Percentiles rank a stretch among this genome's conserved stretches.
phyloP scores from a whole-genome alignment of 2,888 invertebrate genomes.

The Phlogophora meticulosa region DNA sequence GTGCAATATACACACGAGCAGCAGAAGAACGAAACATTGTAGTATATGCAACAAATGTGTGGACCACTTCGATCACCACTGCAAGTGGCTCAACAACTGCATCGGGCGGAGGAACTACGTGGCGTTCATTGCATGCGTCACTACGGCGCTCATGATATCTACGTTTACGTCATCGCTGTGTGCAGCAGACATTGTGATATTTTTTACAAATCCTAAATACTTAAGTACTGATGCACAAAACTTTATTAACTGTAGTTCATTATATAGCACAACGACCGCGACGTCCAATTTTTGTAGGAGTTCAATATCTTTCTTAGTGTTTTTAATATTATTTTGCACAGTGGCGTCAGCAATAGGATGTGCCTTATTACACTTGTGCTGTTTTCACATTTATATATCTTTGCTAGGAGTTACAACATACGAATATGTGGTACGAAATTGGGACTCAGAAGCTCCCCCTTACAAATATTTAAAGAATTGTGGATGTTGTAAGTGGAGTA shows the following conservation, averaged over 20 bases:
- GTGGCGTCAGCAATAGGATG: constrained; percentile 94
- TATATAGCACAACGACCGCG: constrained; percentile 60
- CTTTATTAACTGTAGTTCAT: constrained; percentile 79
- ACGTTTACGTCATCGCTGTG: constrained; percentile 93
- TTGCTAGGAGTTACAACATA: constrained; percentile 96
- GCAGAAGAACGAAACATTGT: constrained; percentile 97
- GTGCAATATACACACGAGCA: constrained; percentile 95
- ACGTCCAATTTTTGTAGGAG: constrained; percentile 75
- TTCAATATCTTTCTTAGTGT: constrained; percentile 82
- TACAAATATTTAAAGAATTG: constrained; percentile 66
- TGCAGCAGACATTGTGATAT: constrained; percentile 93
- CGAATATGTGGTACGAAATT: constrained; percentile 93
- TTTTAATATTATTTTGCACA: constrained; percentile 91
- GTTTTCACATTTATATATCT: constrained; percentile 97
- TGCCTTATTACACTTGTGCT: constrained; percentile 95
- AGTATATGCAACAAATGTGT: constrained; percentile 99
- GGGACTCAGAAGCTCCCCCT: constrained; percentile 69
- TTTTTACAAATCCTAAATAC: constrained; percentile 92
- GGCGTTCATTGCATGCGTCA: constrained; percentile 95
- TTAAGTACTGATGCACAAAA: constrained; percentile 90
- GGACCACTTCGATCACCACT: constrained; percentile 98
- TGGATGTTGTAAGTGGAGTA: constrained; percentile 71
- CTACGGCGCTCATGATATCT: constrained; percentile 94
- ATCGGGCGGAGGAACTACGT: constrained; percentile 97
- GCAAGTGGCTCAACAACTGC: constrained; percentile 99